Percentiles rank a stretch among this genome's conserved stretches.
Conservation (phyloP, 2,888 invertebrate species). For the Blomia tropicalis region DNA sequence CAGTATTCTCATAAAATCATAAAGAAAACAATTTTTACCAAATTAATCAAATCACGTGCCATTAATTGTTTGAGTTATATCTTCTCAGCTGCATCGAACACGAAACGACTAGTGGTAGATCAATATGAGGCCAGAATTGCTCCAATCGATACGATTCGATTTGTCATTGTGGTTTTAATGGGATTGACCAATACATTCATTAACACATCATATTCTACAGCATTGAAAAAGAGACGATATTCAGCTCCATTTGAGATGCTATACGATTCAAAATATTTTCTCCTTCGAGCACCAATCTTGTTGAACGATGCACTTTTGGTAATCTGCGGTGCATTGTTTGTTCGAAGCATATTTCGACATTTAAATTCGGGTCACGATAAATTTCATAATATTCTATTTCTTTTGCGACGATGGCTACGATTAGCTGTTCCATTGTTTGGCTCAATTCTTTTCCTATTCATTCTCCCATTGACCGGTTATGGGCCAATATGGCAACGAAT, state of each 20-base stretch:
- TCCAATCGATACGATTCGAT: constrained; percentile 9
- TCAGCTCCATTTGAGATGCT: constrained; percentile 10
- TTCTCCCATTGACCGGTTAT: constrained; percentile 19
- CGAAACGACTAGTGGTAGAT: neutral
- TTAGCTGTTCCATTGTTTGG: constrained; percentile 13
- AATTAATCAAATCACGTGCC: neutral
- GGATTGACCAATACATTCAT: neutral
- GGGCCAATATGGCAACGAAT: constrained; percentile 22
- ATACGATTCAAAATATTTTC: neutral
- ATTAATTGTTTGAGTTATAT: neutral
- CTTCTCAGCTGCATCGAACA: constrained; percentile 16
- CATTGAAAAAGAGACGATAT: neutral
- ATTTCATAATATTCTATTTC: constrained; percentile 14
- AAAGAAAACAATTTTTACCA: neutral
- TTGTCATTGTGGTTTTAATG: neutral
- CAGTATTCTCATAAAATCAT: neutral
- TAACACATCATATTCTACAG: constrained; percentile 10
- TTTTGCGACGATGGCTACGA: constrained; percentile 20
- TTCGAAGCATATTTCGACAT: neutral
- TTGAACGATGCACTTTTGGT: constrained; percentile 14
- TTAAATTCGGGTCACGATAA: constrained; percentile 1
- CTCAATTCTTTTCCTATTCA: constrained; percentile 16
- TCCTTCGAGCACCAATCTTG: constrained; percentile 13
- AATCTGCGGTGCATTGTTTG: constrained; percentile 14
- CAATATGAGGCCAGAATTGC: neutral